Conservation (phyloP, 2,888 invertebrate genomes). For the Neocrepidodera transversa region DNA sequence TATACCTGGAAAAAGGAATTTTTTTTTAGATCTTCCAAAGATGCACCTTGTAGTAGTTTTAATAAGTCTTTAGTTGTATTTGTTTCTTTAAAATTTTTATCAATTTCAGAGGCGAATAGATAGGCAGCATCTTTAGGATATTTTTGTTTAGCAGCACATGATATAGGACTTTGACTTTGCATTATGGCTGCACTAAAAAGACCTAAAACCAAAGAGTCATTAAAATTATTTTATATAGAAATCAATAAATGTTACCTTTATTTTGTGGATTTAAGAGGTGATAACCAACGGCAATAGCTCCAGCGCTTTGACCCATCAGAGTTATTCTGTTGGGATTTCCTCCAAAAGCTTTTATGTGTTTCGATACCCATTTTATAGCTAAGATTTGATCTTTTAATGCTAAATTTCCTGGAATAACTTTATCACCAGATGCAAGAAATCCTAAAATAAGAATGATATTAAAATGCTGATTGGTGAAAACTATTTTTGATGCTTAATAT, state of each 20-base stretch:
- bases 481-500: too few relatives aligned
- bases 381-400: background rate
- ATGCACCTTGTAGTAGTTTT: background rate
- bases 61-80: background rate
- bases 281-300: conserved; percentile 2
- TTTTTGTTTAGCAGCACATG: conserved; percentile 14
- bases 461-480: background rate
- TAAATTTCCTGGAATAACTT: conserved; percentile 1
- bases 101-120: background rate
- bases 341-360: background rate
- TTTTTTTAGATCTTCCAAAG: conserved; percentile 6
- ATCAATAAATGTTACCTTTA: background rate
- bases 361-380: conserved; percentile 1
- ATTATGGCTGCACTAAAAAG: conserved; percentile 22
- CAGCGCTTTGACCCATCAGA: conserved; percentile 3
- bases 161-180: conserved; percentile 14
- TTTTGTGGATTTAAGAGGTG: conserved; percentile 1
- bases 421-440: background rate
- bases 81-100: background rate
- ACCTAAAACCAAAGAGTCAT: conserved; percentile 6
- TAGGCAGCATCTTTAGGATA: conserved; percentile 10
- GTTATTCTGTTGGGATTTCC: background rate
- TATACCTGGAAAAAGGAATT: conserved; percentile 2
- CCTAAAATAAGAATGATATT: too few relatives aligned
- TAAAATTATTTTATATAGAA: background rate